A percentile compares a stretch with the other conserved stretches of the same genome.
Conservation (phyloP, 2,113 vertebrate genomes). For the Dascyllus trimaculatus region DNA sequence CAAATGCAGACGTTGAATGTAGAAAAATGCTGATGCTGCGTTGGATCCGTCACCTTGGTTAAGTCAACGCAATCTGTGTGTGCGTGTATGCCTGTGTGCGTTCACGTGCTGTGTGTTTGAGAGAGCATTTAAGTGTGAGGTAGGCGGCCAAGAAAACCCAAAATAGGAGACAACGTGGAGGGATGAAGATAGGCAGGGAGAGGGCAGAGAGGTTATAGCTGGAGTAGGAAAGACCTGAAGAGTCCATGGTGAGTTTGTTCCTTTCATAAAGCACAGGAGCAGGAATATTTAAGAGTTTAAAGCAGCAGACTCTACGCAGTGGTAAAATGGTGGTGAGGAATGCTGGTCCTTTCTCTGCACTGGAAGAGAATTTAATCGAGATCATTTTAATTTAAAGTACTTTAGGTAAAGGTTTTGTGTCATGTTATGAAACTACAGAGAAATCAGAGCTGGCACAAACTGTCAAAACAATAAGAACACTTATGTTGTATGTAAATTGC, state of each 20-base stretch:
- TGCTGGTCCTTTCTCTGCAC: background rate
- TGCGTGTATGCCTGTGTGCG: slow-evolving; percentile 14
- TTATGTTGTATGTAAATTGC: no score
- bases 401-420: background rate
- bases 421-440: background rate
- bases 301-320: background rate
- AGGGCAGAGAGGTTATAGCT: slow-evolving; percentile 15
- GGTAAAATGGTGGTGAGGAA: no score
- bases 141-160: slow-evolving; percentile 71
- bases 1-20: slow-evolving; percentile 47
- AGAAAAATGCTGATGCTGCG: slow-evolving; percentile 57
- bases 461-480: no score
- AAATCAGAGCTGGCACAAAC: no score
- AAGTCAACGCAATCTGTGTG: slow-evolving; percentile 11
- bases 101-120: slow-evolving; percentile 31
- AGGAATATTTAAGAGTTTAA: background rate
- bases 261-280: background rate
- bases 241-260: background rate
- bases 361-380: background rate
- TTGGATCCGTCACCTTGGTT: slow-evolving; percentile 44
- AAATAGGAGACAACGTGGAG: slow-evolving; percentile 67
- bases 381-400: background rate
- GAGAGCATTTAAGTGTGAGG: slow-evolving; percentile 64
- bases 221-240: background rate
- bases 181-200: slow-evolving; percentile 37